Conservation (phyloP, 2,797 vertebrate species). For the Acrocephalus scirpaceus region DNA sequence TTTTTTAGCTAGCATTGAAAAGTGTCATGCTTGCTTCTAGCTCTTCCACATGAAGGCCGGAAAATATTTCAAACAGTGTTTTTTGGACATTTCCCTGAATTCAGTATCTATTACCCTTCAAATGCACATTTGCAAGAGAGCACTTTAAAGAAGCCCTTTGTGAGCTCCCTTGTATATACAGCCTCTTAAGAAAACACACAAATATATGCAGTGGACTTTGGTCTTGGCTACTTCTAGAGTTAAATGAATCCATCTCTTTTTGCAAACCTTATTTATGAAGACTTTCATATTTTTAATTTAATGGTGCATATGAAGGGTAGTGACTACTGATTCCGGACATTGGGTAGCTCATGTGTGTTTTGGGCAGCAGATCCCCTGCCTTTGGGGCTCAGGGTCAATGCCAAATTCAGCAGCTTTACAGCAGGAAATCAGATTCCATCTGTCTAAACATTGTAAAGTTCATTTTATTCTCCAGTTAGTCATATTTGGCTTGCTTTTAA, state of each 20-base stretch:
- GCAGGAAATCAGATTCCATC: background rate
- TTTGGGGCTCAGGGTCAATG: background rate
- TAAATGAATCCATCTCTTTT: background rate
- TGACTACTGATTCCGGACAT: rapidly evolving
- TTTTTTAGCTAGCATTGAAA: slow-evolving; percentile 2
- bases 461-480: background rate
- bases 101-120: background rate
- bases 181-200: slow-evolving; percentile 28
- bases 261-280: background rate
- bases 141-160: slow-evolving; percentile 39
- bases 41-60: background rate
- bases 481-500: slow-evolving; percentile 15
- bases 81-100: background rate
- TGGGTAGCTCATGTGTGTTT: background rate
- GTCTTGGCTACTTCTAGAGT: background rate
- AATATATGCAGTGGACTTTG: background rate
- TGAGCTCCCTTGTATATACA: background rate
- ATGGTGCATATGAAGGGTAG: background rate
- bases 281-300: background rate
- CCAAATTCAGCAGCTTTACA: slow-evolving; percentile 13
- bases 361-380: background rate
- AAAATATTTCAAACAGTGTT: background rate
- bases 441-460: slow-evolving; percentile 39
- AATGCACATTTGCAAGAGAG: background rate
- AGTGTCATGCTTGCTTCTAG: background rate